These are phyloP conservation scores for Epicauta chinensis DNA, from an alignment of 1,140 invertebrate species.

Conservation along the genomic window DNA sequence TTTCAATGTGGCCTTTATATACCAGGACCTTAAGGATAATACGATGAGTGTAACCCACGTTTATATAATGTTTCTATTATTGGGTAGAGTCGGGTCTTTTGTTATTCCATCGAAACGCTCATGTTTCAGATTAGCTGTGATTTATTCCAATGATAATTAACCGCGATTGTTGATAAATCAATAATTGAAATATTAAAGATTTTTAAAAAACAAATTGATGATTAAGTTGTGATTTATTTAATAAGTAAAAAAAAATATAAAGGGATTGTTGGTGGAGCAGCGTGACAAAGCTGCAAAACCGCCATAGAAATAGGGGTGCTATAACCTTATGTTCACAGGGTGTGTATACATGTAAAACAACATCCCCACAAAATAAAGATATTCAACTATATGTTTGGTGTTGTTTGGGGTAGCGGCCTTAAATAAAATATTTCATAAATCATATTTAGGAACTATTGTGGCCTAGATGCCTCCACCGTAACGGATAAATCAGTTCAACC, in stretches of 20 bases:
- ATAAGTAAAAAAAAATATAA: too few relatives aligned
- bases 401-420: slow-evolving; percentile 13
- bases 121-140: too few relatives aligned
- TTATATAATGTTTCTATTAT: slow-evolving; percentile 14
- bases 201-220: too few relatives aligned
- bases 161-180: too few relatives aligned
- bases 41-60: slow-evolving; percentile 15
- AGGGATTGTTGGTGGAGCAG: not conserved
- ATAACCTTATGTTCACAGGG: slow-evolving; percentile 15
- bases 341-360: slow-evolving; percentile 14
- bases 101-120: not conserved
- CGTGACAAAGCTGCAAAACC: slow-evolving; percentile 12
- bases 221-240: slow-evolving; percentile 12
- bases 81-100: slow-evolving; percentile 9
- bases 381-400: slow-evolving; percentile 12
- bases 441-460: slow-evolving; percentile 26
- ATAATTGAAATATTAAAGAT: too few relatives aligned
- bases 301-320: slow-evolving; percentile 1
- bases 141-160: too few relatives aligned
- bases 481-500: slow-evolving; percentile 16
- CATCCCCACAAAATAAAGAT: slow-evolving; percentile 10
- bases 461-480: slow-evolving; percentile 9
- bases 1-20: slow-evolving; percentile 12
- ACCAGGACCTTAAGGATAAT: slow-evolving; percentile 9
- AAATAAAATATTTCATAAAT: slow-evolving; percentile 26